phyloP scores from a whole-genome alignment of 2,113 vertebrate species.

The Pseudopipra pipra region DNA sequence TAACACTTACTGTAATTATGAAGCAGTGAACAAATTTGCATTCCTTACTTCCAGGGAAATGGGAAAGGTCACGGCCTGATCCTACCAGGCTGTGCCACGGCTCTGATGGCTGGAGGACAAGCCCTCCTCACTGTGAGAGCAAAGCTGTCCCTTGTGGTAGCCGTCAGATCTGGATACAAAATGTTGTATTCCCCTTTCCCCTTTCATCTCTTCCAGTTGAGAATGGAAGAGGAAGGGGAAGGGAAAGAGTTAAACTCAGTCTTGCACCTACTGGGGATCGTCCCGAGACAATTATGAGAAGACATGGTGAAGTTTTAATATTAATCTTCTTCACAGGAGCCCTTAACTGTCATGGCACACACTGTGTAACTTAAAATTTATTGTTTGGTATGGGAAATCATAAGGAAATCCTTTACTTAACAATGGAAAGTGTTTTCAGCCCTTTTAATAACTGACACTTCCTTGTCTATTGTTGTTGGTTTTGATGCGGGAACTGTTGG shows the following conservation, averaged over 20 bases:
- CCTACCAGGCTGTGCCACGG: background rate
- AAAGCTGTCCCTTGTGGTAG: background rate
- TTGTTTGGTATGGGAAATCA: conserved; percentile 61
- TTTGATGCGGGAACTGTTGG: background rate
- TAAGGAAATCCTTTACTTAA: conserved; percentile 64
- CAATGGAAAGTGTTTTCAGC: conserved; percentile 53
- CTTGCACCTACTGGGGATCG: background rate
- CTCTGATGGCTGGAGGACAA: background rate
- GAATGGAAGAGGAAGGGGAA: background rate
- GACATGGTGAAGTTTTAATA: background rate
- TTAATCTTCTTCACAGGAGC: background rate
- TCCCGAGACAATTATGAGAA: background rate
- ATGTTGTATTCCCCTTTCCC: background rate
- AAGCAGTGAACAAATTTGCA: background rate
- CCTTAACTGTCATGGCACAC: background rate
- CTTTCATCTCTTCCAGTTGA: background rate
- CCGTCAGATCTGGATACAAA: background rate
- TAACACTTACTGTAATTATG: conserved; percentile 6
- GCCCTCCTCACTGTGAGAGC: background rate
- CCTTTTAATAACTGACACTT: conserved; percentile 47
- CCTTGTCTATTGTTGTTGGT: conserved; percentile 57
- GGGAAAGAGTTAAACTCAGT: background rate
- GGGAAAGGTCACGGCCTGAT: background rate
- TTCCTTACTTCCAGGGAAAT: background rate
- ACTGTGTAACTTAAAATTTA: background rate